A percentile compares a stretch with the other conserved stretches of the same genome.
phyloP scores from a whole-genome alignment of 1,140 invertebrate species.

The Kradibia gibbosae region DNA sequence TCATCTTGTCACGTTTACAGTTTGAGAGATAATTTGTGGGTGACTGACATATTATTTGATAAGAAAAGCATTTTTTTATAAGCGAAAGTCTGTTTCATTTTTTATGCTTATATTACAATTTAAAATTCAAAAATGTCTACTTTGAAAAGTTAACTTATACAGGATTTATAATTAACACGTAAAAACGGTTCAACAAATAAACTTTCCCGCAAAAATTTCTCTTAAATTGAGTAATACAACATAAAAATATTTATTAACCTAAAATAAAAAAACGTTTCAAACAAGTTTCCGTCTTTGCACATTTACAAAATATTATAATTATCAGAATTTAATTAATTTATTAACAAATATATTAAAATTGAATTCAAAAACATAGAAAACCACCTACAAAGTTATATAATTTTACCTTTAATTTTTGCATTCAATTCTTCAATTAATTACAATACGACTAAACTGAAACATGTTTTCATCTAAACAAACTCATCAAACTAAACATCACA shows the following conservation, averaged over 20 bases:
- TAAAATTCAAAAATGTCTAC: constrained; percentile 3
- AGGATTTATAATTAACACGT: not conserved
- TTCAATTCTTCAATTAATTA: too few relatives aligned
- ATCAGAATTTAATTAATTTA: too few relatives aligned
- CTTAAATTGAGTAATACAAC: not conserved
- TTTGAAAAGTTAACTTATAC: not conserved
- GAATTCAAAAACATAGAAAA: too few relatives aligned
- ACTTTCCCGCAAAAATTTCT: constrained; percentile 13
- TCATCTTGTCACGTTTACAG: not conserved
- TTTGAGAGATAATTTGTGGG: constrained; percentile 13
- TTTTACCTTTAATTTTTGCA: too few relatives aligned
- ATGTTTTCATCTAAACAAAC: too few relatives aligned
- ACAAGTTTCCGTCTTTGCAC: too few relatives aligned
- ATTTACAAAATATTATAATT: too few relatives aligned
- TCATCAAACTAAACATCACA: too few relatives aligned
- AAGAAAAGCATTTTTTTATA: not conserved
- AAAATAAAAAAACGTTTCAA: too few relatives aligned
- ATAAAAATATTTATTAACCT: not conserved
- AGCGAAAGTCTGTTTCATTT: constrained; percentile 2
- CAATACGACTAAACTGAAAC: too few relatives aligned
- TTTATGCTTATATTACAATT: not conserved
- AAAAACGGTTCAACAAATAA: not conserved
- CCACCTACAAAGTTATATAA: too few relatives aligned
- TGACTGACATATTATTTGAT: constrained; percentile 10
- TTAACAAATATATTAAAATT: too few relatives aligned